Percentiles rank a stretch among this genome's conserved stretches.
Conservation (phyloP, 2,888 invertebrate genomes). For the Drosophila mimetica region DNA sequence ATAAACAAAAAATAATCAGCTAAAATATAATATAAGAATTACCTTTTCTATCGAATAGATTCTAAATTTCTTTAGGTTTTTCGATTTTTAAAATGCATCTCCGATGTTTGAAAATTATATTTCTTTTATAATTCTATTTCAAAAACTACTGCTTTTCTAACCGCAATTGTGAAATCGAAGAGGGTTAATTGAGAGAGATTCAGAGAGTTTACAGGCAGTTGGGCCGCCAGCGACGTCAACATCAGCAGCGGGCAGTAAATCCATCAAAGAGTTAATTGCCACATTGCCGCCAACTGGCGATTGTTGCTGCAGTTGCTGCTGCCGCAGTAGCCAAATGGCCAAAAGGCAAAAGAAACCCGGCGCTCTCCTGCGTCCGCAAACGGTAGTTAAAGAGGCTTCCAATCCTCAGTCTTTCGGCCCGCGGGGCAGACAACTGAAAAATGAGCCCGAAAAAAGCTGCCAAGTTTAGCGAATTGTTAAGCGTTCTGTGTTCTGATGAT, state of each 20-base stretch:
- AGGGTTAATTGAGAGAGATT: conserved; percentile 6
- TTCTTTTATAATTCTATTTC: no score
- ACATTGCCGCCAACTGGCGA: conserved; percentile 64
- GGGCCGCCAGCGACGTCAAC: conserved; percentile 32
- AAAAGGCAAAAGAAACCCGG: conserved; percentile 46
- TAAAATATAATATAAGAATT: no score
- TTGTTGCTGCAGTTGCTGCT: conserved; percentile 25
- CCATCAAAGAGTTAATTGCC: conserved; percentile 78
- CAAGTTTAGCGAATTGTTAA: conserved; percentile 42
- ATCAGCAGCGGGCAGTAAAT: conserved; percentile 57
- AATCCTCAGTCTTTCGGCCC: conserved; percentile 11
- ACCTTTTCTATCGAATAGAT: no score
- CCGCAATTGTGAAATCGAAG: not conserved
- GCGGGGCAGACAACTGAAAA: conserved; percentile 57
- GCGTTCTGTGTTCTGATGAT: conserved; percentile 8
- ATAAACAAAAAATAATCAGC: no score
- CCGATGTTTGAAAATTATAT: no score
- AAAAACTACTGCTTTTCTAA: not conserved
- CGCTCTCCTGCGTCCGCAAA: conserved; percentile 36
- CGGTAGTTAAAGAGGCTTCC: conserved; percentile 51
- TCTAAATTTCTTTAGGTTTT: no score
- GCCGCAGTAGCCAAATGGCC: conserved; percentile 61
- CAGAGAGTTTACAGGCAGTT: conserved; percentile 10
- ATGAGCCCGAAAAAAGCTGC: conserved; percentile 53
- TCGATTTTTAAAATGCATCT: no score